Percentiles rank a stretch among this genome's conserved stretches.
phyloP scores from a whole-genome alignment of 2,113 vertebrate genomes.

The Himantopus leucocephalus region DNA sequence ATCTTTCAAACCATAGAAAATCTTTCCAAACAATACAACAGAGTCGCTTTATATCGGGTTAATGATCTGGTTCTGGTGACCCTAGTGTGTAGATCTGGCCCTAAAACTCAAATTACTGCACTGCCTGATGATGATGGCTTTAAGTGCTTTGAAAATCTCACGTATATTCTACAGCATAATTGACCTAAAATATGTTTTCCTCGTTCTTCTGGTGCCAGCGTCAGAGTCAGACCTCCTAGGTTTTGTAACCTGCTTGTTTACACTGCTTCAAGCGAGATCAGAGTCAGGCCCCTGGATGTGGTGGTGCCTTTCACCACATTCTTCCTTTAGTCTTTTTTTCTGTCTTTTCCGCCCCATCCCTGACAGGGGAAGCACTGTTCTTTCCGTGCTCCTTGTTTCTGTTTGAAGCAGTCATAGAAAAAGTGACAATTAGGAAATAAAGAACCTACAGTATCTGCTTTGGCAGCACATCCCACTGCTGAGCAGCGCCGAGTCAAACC shows the following conservation, averaged over 20 bases:
- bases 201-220: not conserved
- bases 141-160: not conserved
- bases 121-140: not conserved
- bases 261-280: not conserved
- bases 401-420: slow-evolving; percentile 7
- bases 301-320: not conserved
- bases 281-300: not conserved
- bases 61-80: not conserved
- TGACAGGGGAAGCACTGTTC: slow-evolving; percentile 46
- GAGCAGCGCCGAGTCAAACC: not conserved
- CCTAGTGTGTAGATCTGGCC: not conserved
- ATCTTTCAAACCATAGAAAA: not conserved
- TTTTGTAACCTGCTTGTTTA: slow-evolving; percentile 9
- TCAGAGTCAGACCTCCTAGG: not conserved
- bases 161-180: rapidly evolving
- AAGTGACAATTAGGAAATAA: slow-evolving; percentile 58
- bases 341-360: not conserved
- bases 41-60: not conserved
- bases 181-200: not conserved
- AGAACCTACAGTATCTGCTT: slow-evolving; percentile 36
- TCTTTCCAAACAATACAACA: not conserved
- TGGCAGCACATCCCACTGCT: slow-evolving; percentile 17
- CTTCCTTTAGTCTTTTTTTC: not conserved
- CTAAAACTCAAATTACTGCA: not conserved
- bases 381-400: not conserved